Evolutionary conservation across 2,888 invertebrate genomes (phyloP), one percentile per base, ranked within the genome.

Genomic region (Rhopalosiphum nymphaeae): DNA sequence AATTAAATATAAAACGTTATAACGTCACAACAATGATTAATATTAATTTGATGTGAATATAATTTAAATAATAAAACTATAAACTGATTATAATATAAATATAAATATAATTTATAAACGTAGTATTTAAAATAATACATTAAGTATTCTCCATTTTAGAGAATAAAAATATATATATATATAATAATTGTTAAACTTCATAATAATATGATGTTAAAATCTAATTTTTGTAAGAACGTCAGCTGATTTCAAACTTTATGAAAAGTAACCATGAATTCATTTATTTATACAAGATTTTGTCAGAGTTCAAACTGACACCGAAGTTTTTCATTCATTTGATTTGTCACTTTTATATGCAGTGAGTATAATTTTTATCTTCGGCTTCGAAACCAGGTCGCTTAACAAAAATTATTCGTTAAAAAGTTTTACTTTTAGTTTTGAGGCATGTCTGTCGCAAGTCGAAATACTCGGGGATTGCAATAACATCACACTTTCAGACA

Each of bases 281-380:
- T 57, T 56, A 57, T 89, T 56, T 56, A 29, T 42, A 89, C 57
- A 26, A 57, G 42, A 89, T 57, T 57, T 89, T 26, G 56, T 42
- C 56, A 57, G 57, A 57, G 57, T 89, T 89, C 44, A 26, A 42
- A 88, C 56, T 36, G 88, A 88, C 88, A 88, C 88, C 36, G 42
- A 89, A 89, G 53, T 89, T 89, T 26, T 57, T 57, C 89, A 13
- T 89, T 57, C 13, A 57, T 89, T 89, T 57, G 89, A 89, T 89
- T 53, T 53, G 88, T 89, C 46, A 44, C 85, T 85, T 85, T 85
- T 44, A 78, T 85, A 44, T 85, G 44, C 85, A 29, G 85, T 44
- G 85, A 29, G 44, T 44, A 85, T 85, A 44, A 85, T 85, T 85
- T 85, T 85, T 85, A 44, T 85, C 85, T 85, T 85, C 5, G 25